A percentile compares a stretch with the other conserved stretches of the same genome.
phyloP scores from a whole-genome alignment of 2,113 vertebrate genomes.

The Sisor rabdophorus region DNA sequence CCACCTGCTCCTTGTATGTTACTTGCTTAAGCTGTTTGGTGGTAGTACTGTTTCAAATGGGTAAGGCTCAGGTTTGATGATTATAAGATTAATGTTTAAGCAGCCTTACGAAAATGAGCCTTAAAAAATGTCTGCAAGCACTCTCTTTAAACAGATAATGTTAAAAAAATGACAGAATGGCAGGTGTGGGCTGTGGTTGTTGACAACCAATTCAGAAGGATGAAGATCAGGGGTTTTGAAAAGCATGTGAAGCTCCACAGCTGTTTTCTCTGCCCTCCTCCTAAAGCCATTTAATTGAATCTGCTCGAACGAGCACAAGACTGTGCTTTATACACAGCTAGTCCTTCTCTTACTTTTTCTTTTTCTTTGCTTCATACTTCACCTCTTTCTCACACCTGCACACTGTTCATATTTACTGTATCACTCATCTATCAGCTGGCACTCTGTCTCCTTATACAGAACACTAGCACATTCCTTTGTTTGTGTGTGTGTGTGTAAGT shows the following conservation, averaged over 20 bases:
- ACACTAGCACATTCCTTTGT: no score
- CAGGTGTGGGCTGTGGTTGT: background rate
- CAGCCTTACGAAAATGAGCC: no score
- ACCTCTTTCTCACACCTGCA: constrained; percentile 22
- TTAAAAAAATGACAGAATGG: background rate
- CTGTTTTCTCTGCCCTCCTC: constrained; percentile 26
- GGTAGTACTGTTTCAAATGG: no score
- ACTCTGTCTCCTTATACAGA: background rate
- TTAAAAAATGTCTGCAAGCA: no score
- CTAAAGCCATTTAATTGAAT: constrained; percentile 41
- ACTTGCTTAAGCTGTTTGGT: no score
- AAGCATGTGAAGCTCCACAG: constrained; percentile 26
- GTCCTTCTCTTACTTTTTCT: background rate
- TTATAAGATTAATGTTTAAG: no score
- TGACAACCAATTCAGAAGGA: background rate
- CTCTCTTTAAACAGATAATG: background rate
- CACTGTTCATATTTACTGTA: constrained; percentile 15
- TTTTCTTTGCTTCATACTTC: background rate
- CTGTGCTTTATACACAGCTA: constrained; percentile 28
- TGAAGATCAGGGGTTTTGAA: background rate
- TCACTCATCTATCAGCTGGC: constrained; percentile 32
- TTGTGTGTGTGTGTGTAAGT: no score
- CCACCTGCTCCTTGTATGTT: no score
- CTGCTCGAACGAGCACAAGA: constrained; percentile 45
- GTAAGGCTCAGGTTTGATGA: no score